phyloP scores from a whole-genome alignment of 1,140 invertebrate genomes.

The Eufriesea mexicana region DNA sequence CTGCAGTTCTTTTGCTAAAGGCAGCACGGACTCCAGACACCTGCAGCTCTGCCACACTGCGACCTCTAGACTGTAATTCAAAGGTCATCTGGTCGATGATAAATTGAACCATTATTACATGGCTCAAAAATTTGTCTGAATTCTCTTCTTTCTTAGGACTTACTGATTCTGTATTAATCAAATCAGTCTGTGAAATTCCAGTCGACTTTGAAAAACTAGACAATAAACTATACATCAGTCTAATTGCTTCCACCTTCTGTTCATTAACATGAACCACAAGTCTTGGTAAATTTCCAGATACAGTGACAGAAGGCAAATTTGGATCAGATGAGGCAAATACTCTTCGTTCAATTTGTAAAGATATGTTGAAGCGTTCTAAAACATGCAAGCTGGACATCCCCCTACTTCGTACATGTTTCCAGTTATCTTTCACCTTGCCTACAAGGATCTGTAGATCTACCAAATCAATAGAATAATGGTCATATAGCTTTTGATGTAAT shows the following conservation, averaged over 20 bases:
- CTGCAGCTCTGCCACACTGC: conserved; percentile 94
- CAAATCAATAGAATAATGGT: conserved; percentile 92
- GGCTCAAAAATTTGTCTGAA: conserved; percentile 81
- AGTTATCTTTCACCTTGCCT: conserved; percentile 93
- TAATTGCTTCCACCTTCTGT: conserved; percentile 89
- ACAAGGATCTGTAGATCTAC: conserved; percentile 94
- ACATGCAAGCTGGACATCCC: conserved; percentile 93
- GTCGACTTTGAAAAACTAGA: conserved; percentile 68
- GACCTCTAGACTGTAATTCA: conserved; percentile 91
- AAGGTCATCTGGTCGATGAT: conserved; percentile 93
- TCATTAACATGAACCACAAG: conserved; percentile 95
- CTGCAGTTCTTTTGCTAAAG: conserved; percentile 87
- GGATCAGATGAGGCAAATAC: conserved; percentile 92
- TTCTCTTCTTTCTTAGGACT: conserved; percentile 77
- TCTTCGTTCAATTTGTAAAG: conserved; percentile 89
- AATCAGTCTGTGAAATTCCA: conserved; percentile 33
- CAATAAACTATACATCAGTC: conserved; percentile 80
- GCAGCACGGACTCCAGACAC: conserved; percentile 92
- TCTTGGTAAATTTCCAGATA: conserved; percentile 93
- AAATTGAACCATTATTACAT: conserved; percentile 93
- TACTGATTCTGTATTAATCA: conserved; percentile 79
- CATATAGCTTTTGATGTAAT: conserved; percentile 90
- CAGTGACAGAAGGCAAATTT: conserved; percentile 90
- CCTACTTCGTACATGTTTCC: conserved; percentile 92
- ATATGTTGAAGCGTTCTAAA: conserved; percentile 95